Conservation (phyloP, 2,113 vertebrate species). For the Falco punctatus region DNA sequence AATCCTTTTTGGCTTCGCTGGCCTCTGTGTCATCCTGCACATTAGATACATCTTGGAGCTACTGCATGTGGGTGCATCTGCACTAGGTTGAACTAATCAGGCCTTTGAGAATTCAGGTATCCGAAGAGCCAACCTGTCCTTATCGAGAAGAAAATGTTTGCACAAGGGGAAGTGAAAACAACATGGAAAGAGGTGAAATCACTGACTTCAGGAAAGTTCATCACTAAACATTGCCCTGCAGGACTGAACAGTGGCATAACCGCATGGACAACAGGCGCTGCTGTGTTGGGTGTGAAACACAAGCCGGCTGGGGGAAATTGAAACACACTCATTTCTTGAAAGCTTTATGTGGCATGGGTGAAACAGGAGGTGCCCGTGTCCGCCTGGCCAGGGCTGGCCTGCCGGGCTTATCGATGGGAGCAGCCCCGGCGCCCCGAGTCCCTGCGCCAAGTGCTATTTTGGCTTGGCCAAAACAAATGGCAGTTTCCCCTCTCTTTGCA, state of each 20-base stretch:
- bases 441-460: background rate
- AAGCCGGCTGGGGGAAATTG: background rate
- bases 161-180: background rate
- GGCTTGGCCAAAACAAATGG: conserved; percentile 59
- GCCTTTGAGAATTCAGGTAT: background rate
- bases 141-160: background rate
- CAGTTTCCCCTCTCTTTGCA: conserved; percentile 40
- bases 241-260: background rate
- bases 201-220: background rate
- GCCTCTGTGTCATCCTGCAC: background rate
- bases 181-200: background rate
- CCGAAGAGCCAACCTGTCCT: background rate
- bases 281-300: background rate
- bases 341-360: fast-evolving
- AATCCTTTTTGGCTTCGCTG: background rate
- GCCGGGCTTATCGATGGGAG: background rate
- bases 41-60: background rate
- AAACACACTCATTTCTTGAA: background rate
- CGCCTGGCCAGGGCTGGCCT: background rate
- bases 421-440: background rate
- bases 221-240: background rate
- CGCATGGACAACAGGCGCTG: fast-evolving
- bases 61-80: background rate
- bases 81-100: background rate
- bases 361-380: fast-evolving